Evolutionary conservation across 2,797 vertebrate species (phyloP), one percentile per base, ranked within the genome.

Genomic region (Peromyscus attwateri): DNA sequence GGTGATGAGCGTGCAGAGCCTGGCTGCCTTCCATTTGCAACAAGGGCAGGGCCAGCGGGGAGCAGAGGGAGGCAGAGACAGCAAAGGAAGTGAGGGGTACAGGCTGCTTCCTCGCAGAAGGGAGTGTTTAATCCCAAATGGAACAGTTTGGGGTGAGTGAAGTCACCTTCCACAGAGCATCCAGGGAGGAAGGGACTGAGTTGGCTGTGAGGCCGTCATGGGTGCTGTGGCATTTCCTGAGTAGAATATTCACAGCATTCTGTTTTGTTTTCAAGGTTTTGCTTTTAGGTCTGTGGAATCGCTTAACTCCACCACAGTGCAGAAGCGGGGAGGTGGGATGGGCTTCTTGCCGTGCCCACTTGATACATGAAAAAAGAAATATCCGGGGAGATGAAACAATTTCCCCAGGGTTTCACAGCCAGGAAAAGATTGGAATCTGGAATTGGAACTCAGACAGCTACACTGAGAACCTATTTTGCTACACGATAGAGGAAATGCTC

Each of bases 21-120:
- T 96, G 96, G 89, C 92, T 77, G 43, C 64, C 76, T 92, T 95
- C 96, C 84, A 71, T 57, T 68, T 84, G 75, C 87, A 87, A 19
- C 49, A 71, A 92, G 87, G 85, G 66, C 87, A 95, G 79, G 62
- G 14, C 70, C 84, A 64, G 92, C 52, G 6, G 88, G 82, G 34
- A 80, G 55, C 25, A 73, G 91, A 34, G 19, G 3, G 57, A 90
- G 9, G 43, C 77, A 66, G 77, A 91, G 57, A 31, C 13, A 79
- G 75, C 29, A 93, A 62, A 37, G 80, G 55, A 77, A 71, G 57
- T 37, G 23, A 60, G 55, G 71, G 43, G 9, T 46, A 10, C 80
- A 27, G 79, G 52, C 46, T 81, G 55, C 55, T 91, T 92, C 55
- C 80, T 92, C 49, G 1, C n/a, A 84, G 83, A 40, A 31, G 13